Percentiles rank a stretch among this genome's conserved stretches.
phyloP scores from a whole-genome alignment of 2,888 invertebrate genomes.

The Ophonus ardosiacus region DNA sequence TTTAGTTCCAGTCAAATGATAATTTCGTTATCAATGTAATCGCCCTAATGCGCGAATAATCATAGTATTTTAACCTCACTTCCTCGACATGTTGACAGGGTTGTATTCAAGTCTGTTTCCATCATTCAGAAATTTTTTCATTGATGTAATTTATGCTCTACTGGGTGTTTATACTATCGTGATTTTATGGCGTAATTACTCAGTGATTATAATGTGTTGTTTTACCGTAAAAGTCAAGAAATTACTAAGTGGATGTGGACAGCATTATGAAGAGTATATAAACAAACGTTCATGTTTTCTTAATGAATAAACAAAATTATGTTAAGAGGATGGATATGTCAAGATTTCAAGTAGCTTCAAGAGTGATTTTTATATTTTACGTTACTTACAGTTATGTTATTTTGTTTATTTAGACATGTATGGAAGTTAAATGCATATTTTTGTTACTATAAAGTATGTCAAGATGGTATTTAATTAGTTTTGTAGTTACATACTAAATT shows the following conservation, averaged over 20 bases:
- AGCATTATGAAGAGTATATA: neutral
- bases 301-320: neutral
- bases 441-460: neutral
- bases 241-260: neutral
- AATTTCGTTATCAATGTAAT: slow-evolving; percentile 22
- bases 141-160: neutral
- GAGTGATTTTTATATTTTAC: neutral
- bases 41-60: slow-evolving; percentile 19
- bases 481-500: too few relatives aligned
- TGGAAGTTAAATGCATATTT: neutral
- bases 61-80: slow-evolving; percentile 3
- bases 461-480: neutral
- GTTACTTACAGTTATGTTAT: neutral
- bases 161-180: neutral
- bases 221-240: neutral
- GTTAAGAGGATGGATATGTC: neutral
- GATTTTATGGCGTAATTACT: neutral
- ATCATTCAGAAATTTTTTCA: neutral
- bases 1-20: neutral
- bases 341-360: neutral
- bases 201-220: neutral
- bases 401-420: neutral
- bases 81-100: neutral
- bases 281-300: neutral
- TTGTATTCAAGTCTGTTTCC: neutral